Conservation (phyloP, 2,113 vertebrate genomes). For the Caranx melampygus region DNA sequence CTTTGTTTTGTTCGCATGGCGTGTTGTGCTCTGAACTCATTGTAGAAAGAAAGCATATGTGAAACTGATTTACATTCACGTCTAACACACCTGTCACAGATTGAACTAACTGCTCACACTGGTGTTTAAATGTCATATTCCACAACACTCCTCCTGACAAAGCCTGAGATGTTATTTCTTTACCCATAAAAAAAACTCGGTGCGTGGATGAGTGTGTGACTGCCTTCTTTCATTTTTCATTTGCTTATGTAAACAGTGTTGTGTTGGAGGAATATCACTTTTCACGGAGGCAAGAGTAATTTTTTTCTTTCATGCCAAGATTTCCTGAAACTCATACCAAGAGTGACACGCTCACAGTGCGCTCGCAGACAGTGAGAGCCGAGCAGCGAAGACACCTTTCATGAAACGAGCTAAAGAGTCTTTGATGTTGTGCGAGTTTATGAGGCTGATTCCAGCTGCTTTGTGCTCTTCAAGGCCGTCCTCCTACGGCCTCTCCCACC, state of each 20-base stretch:
- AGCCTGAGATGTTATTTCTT: conserved; percentile 57
- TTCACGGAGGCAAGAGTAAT: conserved; percentile 60
- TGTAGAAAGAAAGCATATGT: conserved; percentile 41
- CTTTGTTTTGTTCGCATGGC: not conserved
- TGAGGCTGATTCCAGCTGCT: conserved; percentile 80
- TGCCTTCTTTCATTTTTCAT: conserved; percentile 76
- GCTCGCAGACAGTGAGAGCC: conserved; percentile 61
- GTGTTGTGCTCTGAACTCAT: conserved; percentile 31
- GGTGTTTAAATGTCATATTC: conserved; percentile 66
- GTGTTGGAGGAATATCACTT: conserved; percentile 68
- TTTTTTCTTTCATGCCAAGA: conserved; percentile 79
- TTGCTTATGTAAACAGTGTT: conserved; percentile 75
- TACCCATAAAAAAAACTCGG: conserved; percentile 45
- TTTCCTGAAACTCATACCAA: conserved; percentile 69
- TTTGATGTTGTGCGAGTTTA: conserved; percentile 80
- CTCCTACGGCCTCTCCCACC: conserved; percentile 62
- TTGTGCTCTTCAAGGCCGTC: conserved; percentile 77
- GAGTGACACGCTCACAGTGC: conserved; percentile 65
- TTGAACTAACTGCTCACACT: conserved; percentile 44
- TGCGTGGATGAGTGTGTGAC: conserved; percentile 38
- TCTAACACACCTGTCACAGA: conserved; percentile 64
- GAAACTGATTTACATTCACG: conserved; percentile 61
- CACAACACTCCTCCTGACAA: conserved; percentile 47
- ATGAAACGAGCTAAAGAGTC: conserved; percentile 76
- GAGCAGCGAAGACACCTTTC: conserved; percentile 70